Evolutionary conservation across 2,113 vertebrate species (phyloP).

Genomic region (Scolopax mira): DNA sequence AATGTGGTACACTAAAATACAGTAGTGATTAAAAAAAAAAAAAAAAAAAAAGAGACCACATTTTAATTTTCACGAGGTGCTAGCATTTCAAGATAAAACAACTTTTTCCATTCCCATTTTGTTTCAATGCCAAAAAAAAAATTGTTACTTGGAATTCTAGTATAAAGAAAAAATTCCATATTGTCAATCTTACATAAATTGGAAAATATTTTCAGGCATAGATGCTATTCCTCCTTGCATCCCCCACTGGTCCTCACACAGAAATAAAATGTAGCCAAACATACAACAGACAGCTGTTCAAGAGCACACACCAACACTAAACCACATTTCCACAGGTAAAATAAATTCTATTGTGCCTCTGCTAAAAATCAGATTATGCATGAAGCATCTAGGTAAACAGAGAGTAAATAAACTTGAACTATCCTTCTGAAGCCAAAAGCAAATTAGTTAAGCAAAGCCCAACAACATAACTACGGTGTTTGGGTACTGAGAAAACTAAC

Average conservation of each 20-base stretch:
- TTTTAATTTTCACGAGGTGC: background rate
- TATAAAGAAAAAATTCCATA: background rate
- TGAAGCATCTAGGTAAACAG: background rate
- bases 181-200: background rate
- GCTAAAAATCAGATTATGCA: constrained; percentile 8
- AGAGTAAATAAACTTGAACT: constrained; percentile 35
- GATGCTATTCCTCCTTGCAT: background rate
- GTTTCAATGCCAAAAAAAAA: background rate
- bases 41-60: background rate
- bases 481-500: background rate
- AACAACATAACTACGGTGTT: background rate
- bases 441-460: background rate
- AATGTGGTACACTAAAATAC: background rate
- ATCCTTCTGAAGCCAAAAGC: background rate
- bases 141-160: background rate
- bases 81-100: background rate
- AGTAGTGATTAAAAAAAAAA: background rate
- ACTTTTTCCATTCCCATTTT: background rate
- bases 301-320: background rate
- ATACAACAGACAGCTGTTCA: constrained; percentile 41
- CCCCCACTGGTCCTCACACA: background rate
- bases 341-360: constrained; percentile 17
- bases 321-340: constrained; percentile 42
- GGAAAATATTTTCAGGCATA: constrained; percentile 3
- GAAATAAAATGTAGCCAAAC: constrained; percentile 31